These are phyloP conservation scores for Drosophila navojoa DNA, from an alignment of 1,140 invertebrate species.

Conservation along the genomic window DNA sequence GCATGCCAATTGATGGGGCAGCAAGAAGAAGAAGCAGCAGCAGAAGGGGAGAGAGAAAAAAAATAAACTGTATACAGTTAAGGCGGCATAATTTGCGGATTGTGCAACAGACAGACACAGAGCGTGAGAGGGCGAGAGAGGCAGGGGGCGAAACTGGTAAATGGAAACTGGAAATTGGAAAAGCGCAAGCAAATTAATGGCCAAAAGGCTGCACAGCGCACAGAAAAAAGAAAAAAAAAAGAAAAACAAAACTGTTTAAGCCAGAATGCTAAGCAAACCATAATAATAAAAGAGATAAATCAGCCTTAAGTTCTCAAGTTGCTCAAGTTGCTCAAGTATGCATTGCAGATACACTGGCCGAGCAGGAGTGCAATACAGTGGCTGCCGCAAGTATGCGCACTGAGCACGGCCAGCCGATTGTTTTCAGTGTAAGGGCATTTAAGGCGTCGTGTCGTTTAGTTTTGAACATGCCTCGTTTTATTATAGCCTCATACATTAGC, in stretches of 20 bases:
- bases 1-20: slow-evolving; percentile 32
- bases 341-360: neutral
- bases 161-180: slow-evolving; percentile 61
- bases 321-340: neutral
- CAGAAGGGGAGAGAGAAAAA: too few species aligned
- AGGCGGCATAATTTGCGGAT: slow-evolving; percentile 64
- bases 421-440: slow-evolving; percentile 23
- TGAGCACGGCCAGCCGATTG: neutral
- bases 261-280: slow-evolving; percentile 18
- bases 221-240: slow-evolving; percentile 1
- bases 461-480: slow-evolving; percentile 16
- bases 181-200: slow-evolving; percentile 46
- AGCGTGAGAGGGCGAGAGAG: neutral
- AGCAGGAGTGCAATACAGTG: neutral
- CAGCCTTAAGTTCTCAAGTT: slow-evolving; percentile 57
- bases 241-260: slow-evolving; percentile 9
- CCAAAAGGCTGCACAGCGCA: slow-evolving; percentile 2
- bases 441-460: slow-evolving; percentile 11
- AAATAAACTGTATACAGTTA: slow-evolving; percentile 22
- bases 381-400: neutral
- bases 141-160: slow-evolving; percentile 22
- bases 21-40: neutral
- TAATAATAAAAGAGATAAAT: slow-evolving; percentile 67
- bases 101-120: slow-evolving; percentile 39
- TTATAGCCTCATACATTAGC: slow-evolving; percentile 39